Conservation (phyloP, 2,888 invertebrate species). For the Marasmarcha lunaedactyla region DNA sequence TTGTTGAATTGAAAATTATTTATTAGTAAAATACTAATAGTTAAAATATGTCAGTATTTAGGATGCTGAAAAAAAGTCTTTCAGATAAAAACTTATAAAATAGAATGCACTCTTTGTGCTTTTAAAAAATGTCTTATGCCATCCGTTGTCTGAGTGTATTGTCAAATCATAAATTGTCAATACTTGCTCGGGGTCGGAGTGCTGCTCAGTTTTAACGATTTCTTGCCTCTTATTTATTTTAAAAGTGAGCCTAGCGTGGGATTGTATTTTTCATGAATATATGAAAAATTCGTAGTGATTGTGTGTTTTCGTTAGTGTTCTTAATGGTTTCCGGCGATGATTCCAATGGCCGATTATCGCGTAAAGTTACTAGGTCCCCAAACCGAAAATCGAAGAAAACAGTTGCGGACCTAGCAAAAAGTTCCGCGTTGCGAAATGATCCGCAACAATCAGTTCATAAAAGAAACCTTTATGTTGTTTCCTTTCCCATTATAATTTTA, state of each 20-base stretch:
- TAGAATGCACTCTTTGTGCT: too few species aligned
- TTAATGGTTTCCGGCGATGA: constrained; percentile 71
- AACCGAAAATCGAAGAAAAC: constrained; percentile 74
- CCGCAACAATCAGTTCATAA: constrained; percentile 85
- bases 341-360: constrained; percentile 74
- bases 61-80: too few species aligned
- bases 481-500: constrained; percentile 87
- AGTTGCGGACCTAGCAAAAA: constrained; percentile 72
- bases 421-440: constrained; percentile 71
- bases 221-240: constrained; percentile 32
- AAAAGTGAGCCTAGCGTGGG: constrained; percentile 36
- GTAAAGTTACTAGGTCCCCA: constrained; percentile 75
- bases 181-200: constrained; percentile 11
- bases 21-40: too few species aligned
- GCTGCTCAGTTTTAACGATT: constrained; percentile 9
- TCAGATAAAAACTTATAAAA: too few species aligned
- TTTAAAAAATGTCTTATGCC: too few species aligned
- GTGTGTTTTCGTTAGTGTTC: constrained; percentile 48
- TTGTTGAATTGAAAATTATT: too few species aligned
- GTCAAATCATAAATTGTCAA: constrained; percentile 21
- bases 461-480: constrained; percentile 88
- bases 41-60: too few species aligned
- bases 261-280: constrained; percentile 50
- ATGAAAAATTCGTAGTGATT: constrained; percentile 55
- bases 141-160: too few species aligned